Percentiles rank a stretch among this genome's conserved stretches.
These are phyloP conservation scores for Elanoides forficatus DNA, from an alignment of 2,113 vertebrate species.

Conservation along the genomic window DNA sequence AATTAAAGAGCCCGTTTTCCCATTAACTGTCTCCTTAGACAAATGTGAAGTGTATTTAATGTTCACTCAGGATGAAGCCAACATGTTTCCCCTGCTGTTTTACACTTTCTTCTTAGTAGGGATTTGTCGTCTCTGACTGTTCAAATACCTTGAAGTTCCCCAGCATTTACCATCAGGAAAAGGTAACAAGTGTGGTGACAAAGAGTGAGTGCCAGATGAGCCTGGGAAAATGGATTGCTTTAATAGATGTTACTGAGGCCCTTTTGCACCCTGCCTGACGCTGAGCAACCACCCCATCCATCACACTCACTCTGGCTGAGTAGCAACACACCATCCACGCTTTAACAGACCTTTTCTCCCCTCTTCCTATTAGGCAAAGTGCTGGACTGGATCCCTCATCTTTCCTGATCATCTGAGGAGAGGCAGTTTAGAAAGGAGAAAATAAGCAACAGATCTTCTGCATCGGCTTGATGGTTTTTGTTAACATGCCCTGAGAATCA, in stretches of 20 bases:
- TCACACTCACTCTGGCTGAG: neutral
- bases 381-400: neutral
- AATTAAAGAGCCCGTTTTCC: constrained; percentile 45
- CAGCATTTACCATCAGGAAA: constrained; percentile 27
- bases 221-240: constrained; percentile 51
- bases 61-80: constrained; percentile 48
- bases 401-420: neutral
- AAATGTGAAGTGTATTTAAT: constrained; percentile 64
- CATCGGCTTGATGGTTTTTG: neutral
- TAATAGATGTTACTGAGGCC: constrained; percentile 41
- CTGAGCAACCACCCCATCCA: constrained; percentile 44
- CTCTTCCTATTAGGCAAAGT: neutral
- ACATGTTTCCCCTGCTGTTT: constrained; percentile 62
- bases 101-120: constrained; percentile 49
- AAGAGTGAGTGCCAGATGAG: constrained; percentile 45
- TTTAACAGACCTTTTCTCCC: neutral
- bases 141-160: constrained; percentile 37
- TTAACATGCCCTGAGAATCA: neutral
- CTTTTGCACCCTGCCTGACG: neutral
- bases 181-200: constrained; percentile 57
- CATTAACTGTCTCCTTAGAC: constrained; percentile 63
- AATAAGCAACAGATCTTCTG: neutral
- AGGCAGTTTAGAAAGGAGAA: neutral
- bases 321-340: neutral
- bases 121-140: constrained; percentile 55